phyloP scores from a whole-genome alignment of 1,140 invertebrate genomes.

The Patella vulgata region DNA sequence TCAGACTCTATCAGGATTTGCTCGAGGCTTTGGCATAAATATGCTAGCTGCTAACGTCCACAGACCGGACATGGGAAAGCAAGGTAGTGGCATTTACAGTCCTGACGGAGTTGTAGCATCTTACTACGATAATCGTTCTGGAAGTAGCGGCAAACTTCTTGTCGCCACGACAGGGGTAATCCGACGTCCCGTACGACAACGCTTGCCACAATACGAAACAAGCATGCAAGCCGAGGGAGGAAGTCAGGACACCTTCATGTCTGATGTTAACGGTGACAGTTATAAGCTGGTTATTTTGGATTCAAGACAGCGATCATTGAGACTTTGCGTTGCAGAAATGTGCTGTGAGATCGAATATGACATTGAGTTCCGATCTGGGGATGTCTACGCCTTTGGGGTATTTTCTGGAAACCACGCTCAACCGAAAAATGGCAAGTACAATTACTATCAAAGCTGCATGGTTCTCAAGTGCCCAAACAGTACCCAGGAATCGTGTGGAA shows the following conservation, averaged over 20 bases:
- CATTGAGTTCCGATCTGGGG: neutral
- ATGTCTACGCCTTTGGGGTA: conserved; percentile 53
- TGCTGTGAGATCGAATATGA: conserved; percentile 50
- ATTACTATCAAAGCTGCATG: conserved; percentile 55
- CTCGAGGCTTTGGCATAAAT: conserved; percentile 70
- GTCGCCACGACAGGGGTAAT: conserved; percentile 38
- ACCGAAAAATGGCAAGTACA: conserved; percentile 34
- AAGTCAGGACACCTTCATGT: conserved; percentile 9
- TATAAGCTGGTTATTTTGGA: conserved; percentile 44
- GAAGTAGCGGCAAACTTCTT: conserved; percentile 34
- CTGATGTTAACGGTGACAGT: conserved; percentile 35
- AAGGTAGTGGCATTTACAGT: conserved; percentile 72
- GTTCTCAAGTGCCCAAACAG: conserved; percentile 45
- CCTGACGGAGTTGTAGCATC: conserved; percentile 36
- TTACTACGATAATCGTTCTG: conserved; percentile 30
- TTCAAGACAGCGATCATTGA: conserved; percentile 11
- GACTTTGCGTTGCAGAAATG: conserved; percentile 42
- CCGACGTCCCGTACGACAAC: neutral
- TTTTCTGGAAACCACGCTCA: conserved; percentile 58
- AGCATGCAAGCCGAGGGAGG: no score
- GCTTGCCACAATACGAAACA: no score
- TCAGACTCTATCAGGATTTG: conserved; percentile 71
- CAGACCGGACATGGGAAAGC: conserved; percentile 63
- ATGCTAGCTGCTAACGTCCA: conserved; percentile 72
- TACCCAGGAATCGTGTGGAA: conserved; percentile 36